These are phyloP conservation scores for Pionites leucogaster DNA, from an alignment of 2,113 vertebrate species.

Conservation along the genomic window DNA sequence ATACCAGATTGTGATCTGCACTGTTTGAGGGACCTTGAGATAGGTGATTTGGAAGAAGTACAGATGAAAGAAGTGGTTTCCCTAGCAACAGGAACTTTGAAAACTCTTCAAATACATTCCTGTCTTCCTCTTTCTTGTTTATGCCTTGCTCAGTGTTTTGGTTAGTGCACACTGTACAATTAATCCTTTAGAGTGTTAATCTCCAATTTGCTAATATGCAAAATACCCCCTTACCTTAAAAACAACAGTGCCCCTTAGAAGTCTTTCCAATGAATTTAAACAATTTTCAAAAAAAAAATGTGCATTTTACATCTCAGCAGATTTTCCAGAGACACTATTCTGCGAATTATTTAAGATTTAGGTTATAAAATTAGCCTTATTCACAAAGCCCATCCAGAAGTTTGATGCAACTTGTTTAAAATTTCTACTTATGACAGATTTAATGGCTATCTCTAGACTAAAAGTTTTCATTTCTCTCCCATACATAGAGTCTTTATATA, in stretches of 20 bases:
- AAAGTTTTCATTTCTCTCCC: neutral
- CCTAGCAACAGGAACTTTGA: constrained; percentile 39
- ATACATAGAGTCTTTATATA: neutral
- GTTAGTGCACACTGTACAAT: neutral
- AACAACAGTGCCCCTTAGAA: neutral
- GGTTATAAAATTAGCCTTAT: neutral
- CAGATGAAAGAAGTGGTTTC: constrained; percentile 20
- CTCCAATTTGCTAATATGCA: neutral
- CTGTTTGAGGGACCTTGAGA: neutral
- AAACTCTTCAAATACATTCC: neutral
- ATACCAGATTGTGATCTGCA: neutral
- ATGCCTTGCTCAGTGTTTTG: neutral
- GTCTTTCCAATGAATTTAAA: neutral
- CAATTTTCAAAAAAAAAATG: neutral
- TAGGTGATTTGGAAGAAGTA: neutral
- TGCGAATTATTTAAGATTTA: constrained; percentile 12
- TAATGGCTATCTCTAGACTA: neutral
- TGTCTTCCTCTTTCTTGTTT: constrained; percentile 9
- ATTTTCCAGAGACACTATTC: neutral
- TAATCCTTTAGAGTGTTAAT: neutral
- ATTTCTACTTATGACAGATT: neutral
- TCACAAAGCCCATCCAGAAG: neutral
- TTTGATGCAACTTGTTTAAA: neutral
- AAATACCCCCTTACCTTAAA: neutral
- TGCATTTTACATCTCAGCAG: neutral